Evolutionary conservation across 2,113 vertebrate genomes (phyloP), one percentile per base, ranked within the genome.

Genomic region (Mastomys natalensis): DNA sequence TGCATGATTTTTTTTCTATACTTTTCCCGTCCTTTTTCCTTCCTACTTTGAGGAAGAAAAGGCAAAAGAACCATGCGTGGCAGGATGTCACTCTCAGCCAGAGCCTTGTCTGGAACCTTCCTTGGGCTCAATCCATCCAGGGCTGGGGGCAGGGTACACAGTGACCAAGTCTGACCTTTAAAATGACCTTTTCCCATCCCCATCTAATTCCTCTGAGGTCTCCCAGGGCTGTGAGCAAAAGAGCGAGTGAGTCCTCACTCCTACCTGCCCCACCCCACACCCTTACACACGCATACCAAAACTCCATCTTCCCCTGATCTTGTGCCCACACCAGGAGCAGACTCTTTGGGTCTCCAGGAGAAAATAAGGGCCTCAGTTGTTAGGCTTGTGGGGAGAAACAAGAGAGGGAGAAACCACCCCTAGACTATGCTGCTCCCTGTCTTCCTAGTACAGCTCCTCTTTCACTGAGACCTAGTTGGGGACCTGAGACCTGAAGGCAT

Each of bases 381-480:
- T 82, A 22, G 37, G 16, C 55, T 5, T 53, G 11, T 72, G 64
- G 34, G 43, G 85, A 9, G 5, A 16, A 34, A 0, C 37, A 9
- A 48, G 4, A 11, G 5, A 37, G 21, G 16, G 15, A 19, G n/a
- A 19, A 24, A 62, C 15, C 34, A 2, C 6, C 7, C 1, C 45
- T 45, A 19, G 0, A 5, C 40, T 40, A 6, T 1, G 6, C 2
- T 26, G 9, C 11, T 10, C 37, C n/a, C 8, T 0, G 77, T 3
- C 55, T 62, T 73, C 45, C 45, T 0, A 5, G 8, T 11, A 21
- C 24, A 34, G 9, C 1, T 45, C 7, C 48, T n/a, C 45, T 3
- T 8, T 85, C 55, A 64, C 40, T 62, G 81, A 64, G 81, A 64
- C 58, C 40, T 3, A 64, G 58, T 4, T 64, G 73, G 51, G 31